phyloP scores from a whole-genome alignment of 2,797 vertebrate genomes.

The Etheostoma perlongum region DNA sequence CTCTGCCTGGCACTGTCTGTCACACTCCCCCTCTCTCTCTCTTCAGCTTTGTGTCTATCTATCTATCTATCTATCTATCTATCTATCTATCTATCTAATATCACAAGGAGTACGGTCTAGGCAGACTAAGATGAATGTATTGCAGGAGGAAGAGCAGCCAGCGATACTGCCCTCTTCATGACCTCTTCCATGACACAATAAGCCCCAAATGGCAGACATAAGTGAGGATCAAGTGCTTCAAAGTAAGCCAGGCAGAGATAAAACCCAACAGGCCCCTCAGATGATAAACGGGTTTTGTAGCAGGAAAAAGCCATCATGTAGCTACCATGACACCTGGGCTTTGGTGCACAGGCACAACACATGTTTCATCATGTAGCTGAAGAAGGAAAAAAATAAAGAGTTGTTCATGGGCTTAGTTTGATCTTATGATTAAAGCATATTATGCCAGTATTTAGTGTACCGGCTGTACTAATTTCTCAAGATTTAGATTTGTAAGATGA shows the following conservation, averaged over 20 bases:
- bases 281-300: conserved; percentile 75
- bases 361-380: conserved; percentile 61
- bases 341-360: conserved; percentile 55
- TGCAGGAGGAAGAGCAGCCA: conserved; percentile 60
- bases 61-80: conserved; percentile 30
- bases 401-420: background rate
- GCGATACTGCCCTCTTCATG: conserved; percentile 72
- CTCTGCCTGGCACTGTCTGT: conserved; percentile 87
- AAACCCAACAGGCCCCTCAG: conserved; percentile 74
- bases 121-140: conserved; percentile 56
- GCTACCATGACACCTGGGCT: conserved; percentile 73
- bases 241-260: conserved; percentile 76
- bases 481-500: conserved; percentile 5
- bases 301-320: conserved; percentile 69
- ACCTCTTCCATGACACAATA: conserved; percentile 80
- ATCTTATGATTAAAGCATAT: background rate
- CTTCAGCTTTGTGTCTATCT: conserved; percentile 37
- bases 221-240: conserved; percentile 82
- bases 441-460: background rate
- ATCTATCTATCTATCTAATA: conserved; percentile 34
- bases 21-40: conserved; percentile 20
- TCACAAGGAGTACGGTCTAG: conserved; percentile 34
- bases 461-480: background rate
- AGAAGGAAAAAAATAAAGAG: background rate
- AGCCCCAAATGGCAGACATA: conserved; percentile 79